These are phyloP conservation scores for Agriopis leucophaearia DNA, from an alignment of 2,888 invertebrate species.

Conservation along the genomic window DNA sequence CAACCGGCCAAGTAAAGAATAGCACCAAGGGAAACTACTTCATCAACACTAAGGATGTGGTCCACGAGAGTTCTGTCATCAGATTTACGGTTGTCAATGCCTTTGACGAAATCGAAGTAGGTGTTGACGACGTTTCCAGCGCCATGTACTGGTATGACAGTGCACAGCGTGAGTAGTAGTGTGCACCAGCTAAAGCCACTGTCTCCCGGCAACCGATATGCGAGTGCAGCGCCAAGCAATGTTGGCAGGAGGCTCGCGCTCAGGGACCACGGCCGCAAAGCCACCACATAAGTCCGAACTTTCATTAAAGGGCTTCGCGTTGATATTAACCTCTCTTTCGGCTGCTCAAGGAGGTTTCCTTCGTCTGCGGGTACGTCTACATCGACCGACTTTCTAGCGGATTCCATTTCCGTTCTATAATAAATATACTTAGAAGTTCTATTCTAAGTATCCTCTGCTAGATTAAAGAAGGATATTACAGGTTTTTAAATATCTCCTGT, in stretches of 20 bases:
- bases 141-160: slow-evolving; percentile 96
- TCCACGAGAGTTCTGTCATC: slow-evolving; percentile 98
- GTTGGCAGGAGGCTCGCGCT: slow-evolving; percentile 97
- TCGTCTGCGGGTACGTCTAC: slow-evolving; percentile 71
- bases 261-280: slow-evolving; percentile 97
- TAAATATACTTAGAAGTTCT: background rate
- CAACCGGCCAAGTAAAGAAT: slow-evolving; percentile 95
- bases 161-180: slow-evolving; percentile 93
- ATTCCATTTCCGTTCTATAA: slow-evolving; percentile 52
- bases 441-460: too few relatives aligned
- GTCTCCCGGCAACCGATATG: slow-evolving; percentile 92
- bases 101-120: slow-evolving; percentile 97
- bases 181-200: slow-evolving; percentile 92
- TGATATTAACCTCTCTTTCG: slow-evolving; percentile 67
- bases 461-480: background rate
- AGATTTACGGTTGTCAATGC: slow-evolving; percentile 96
- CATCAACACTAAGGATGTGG: slow-evolving; percentile 90
- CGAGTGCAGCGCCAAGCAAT: slow-evolving; percentile 94
- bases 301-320: slow-evolving; percentile 91
- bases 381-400: slow-evolving; percentile 63
- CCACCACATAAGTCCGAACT: slow-evolving; percentile 94
- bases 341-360: slow-evolving; percentile 79
- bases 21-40: slow-evolving; percentile 95
- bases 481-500: too few relatives aligned
- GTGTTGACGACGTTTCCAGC: slow-evolving; percentile 99